Conservation (phyloP, 2,888 invertebrate species). For the Euplexia lucipara region DNA sequence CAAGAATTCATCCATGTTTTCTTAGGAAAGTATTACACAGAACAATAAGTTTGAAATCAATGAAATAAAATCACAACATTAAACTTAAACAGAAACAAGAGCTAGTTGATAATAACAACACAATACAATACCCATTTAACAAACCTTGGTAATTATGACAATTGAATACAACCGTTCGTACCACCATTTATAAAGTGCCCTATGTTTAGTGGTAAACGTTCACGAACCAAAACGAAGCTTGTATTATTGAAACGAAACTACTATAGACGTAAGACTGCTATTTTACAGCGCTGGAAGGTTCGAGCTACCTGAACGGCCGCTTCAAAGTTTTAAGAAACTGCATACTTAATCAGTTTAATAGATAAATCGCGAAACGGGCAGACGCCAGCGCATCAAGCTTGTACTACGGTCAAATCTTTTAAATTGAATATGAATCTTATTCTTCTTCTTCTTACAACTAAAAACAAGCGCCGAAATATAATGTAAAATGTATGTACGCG, state of each 20-base stretch:
- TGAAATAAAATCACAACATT: too few relatives aligned
- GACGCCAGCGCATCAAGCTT: too few relatives aligned
- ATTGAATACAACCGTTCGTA: constrained; percentile 12
- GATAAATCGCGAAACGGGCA: constrained; percentile 30
- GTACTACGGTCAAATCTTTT: too few relatives aligned
- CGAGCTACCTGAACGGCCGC: constrained; percentile 1
- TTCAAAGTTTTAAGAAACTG: constrained; percentile 28
- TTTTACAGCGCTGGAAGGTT: constrained; percentile 17
- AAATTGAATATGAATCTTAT: too few relatives aligned
- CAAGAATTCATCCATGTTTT: too few relatives aligned
- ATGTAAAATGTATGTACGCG: too few relatives aligned
- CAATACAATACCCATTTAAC: constrained; percentile 2
- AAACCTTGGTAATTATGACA: constrained; percentile 14
- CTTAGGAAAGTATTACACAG: too few relatives aligned
- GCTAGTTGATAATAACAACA: constrained; percentile 24
- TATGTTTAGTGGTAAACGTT: background rate
- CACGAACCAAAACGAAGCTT: background rate
- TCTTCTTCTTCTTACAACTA: too few relatives aligned
- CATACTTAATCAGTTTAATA: constrained; percentile 21
- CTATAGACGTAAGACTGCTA: background rate
- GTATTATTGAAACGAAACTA: background rate
- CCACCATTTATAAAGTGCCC: constrained; percentile 12
- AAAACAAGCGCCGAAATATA: too few relatives aligned
- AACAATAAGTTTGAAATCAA: too few relatives aligned
- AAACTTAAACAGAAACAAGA: too few relatives aligned